Evolutionary conservation across 2,113 vertebrate genomes (phyloP).

Genomic region (Chascanopsetta lugubris): DNA sequence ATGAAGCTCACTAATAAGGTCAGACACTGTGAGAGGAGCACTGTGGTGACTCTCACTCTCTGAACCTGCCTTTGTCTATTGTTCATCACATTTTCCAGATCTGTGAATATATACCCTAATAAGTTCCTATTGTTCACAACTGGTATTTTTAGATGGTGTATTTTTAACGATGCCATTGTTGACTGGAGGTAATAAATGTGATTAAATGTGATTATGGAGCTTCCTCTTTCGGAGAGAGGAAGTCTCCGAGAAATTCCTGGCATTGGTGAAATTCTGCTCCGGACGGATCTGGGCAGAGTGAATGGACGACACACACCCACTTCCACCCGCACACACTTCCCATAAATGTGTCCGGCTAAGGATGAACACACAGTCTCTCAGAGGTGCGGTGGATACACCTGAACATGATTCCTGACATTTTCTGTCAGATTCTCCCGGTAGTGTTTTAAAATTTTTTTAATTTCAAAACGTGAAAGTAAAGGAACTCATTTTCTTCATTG

Average conservation of each 20-base stretch:
- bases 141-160: constrained; percentile 50
- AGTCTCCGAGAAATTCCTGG: constrained; percentile 60
- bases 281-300: constrained; percentile 27
- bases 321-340: constrained; percentile 34
- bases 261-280: constrained; percentile 43
- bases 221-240: constrained; percentile 61
- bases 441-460: background rate
- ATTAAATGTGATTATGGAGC: constrained; percentile 54
- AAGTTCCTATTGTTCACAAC: constrained; percentile 62
- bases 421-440: constrained; percentile 20
- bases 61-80: constrained; percentile 34
- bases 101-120: constrained; percentile 45
- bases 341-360: constrained; percentile 5
- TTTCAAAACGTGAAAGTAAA: background rate
- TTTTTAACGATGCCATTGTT: constrained; percentile 72
- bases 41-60: background rate
- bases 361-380: background rate
- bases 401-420: background rate
- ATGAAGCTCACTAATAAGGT: background rate
- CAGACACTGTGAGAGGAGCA: background rate
- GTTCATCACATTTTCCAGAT: constrained; percentile 46
- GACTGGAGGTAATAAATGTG: constrained; percentile 46
- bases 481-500: background rate
- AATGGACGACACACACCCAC: constrained; percentile 22
- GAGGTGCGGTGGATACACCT: background rate